Percentiles rank a stretch among this genome's conserved stretches.
Evolutionary conservation across 2,797 vertebrate genomes (phyloP).

Genomic region (Astyanax mexicanus): DNA sequence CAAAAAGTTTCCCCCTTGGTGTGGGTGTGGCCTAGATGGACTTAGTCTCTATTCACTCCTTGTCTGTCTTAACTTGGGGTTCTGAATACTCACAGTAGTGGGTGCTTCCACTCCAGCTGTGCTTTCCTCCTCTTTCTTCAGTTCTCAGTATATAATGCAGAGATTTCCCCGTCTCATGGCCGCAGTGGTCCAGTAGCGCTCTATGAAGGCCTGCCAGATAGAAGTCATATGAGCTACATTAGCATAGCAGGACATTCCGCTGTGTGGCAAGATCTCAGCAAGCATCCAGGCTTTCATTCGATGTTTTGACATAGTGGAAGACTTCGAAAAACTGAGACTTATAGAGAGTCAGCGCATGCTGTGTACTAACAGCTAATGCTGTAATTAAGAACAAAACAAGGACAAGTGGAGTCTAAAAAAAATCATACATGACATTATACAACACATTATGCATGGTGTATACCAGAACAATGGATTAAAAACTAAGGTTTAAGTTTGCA

Average conservation of each 20-base stretch:
- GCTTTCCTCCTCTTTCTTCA: slow-evolving; percentile 26
- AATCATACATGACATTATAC: no score
- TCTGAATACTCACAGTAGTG: slow-evolving; percentile 2
- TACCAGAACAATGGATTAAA: no score
- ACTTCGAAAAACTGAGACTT: no score
- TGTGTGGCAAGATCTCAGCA: slow-evolving; percentile 23
- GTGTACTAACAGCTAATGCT: no score
- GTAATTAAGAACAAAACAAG: no score
- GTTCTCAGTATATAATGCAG: slow-evolving; percentile 16
- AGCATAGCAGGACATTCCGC: slow-evolving; percentile 21
- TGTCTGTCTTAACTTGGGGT: not conserved
- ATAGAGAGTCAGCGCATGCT: no score
- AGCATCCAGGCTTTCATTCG: not conserved
- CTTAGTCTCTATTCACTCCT: no score
- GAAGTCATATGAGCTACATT: slow-evolving; percentile 2
- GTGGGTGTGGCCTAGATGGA: no score
- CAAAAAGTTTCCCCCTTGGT: no score
- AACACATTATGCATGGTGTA: no score
- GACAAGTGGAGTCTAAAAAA: no score
- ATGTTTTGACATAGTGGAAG: not conserved
- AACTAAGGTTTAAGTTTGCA: no score
- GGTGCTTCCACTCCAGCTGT: slow-evolving; percentile 24
- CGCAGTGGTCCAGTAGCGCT: not conserved
- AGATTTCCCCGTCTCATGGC: slow-evolving; percentile 23
- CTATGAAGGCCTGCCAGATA: slow-evolving; percentile 23